Evolutionary conservation across 2,797 vertebrate genomes (phyloP), one percentile per base, ranked within the genome.

Genomic region (Falco cherrug): DNA sequence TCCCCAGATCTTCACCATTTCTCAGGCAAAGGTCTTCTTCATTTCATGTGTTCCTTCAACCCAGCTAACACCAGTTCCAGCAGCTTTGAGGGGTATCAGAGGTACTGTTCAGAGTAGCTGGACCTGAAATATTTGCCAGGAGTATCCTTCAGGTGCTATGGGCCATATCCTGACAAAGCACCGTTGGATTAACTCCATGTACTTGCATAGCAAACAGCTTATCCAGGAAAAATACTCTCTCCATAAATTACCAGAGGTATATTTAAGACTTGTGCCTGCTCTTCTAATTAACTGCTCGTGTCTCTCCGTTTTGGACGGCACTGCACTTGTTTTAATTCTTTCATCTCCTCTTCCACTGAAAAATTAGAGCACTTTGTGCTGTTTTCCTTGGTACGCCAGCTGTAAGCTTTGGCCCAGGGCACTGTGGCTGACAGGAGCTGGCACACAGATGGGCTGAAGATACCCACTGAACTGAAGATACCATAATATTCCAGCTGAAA

Each of bases 121-220:
- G 35, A 69, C 77, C 67, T 74, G 76, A 70, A 73, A 33, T 90
- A 20, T 29, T 79, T 91, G 59, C 80, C 83, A 89, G 87, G 47
- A 79, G 39, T 74, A 92, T 96, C 94, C 84, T 95, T 95, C 84
- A 56, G 70, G 86, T 95, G 90, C 93, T 80, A 0, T 70, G 70
- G 81, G 67, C 92, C 71, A 6, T 85, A 53, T 67, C 91, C 35
- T 84, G 74, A 76, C 83, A 93, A 79, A 86, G 76, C 70, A 76
- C 14, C 6, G 1, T 26, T 91, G 89, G 69, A 90, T 93, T 90
- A 65, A 84, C 67, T 69, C 76, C 65, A 47, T 37, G 77, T 79
- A 48, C 85, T 69, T 89, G 76, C 51, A 31, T 16, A 84, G 65
- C 57, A 91, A 94, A 87, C 29, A 60, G n/a, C 28, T 77, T 74